These are phyloP conservation scores for Diplazon laetatorius DNA, from an alignment of 2,888 invertebrate genomes.

Conservation along the genomic window DNA sequence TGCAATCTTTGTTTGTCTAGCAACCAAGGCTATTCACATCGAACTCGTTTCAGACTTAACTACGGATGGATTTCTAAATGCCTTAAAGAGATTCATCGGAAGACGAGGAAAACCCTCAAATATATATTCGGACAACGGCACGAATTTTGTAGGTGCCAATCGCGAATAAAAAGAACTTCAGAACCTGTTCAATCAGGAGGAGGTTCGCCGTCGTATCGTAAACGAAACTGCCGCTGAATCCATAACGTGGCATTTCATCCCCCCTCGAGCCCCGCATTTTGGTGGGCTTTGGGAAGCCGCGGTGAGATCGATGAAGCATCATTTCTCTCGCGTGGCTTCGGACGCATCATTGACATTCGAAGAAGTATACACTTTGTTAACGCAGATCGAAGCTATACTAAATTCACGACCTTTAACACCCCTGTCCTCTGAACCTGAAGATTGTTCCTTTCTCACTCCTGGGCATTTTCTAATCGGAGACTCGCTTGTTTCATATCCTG, in stretches of 20 bases:
- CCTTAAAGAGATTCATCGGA: constrained; percentile 65
- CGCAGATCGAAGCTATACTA: constrained; percentile 38
- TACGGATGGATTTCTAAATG: constrained; percentile 65
- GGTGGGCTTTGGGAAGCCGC: constrained; percentile 43
- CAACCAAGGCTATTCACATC: constrained; percentile 71
- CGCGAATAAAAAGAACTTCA: constrained; percentile 50
- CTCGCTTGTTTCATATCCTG: constrained; percentile 21
- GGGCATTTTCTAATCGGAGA: constrained; percentile 45
- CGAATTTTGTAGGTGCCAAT: constrained; percentile 67
- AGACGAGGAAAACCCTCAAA: constrained; percentile 61
- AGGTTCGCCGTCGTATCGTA: neutral
- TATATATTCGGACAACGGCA: constrained; percentile 69
- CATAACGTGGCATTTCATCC: constrained; percentile 42
- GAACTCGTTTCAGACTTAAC: constrained; percentile 68
- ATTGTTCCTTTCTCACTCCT: constrained; percentile 24
- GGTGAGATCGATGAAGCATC: constrained; percentile 28
- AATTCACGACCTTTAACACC: constrained; percentile 34
- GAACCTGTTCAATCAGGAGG: constrained; percentile 1
- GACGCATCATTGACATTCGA: constrained; percentile 21
- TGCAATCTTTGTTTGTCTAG: constrained; percentile 69
- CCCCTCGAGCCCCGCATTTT: constrained; percentile 27
- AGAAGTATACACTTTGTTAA: constrained; percentile 3
- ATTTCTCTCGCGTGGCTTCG: neutral
- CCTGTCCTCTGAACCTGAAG: constrained; percentile 41
- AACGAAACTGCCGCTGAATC: neutral